Base-by-base conservation (phyloP, 2,113 vertebrate genomes). In the Cepphus grylle region DNA sequence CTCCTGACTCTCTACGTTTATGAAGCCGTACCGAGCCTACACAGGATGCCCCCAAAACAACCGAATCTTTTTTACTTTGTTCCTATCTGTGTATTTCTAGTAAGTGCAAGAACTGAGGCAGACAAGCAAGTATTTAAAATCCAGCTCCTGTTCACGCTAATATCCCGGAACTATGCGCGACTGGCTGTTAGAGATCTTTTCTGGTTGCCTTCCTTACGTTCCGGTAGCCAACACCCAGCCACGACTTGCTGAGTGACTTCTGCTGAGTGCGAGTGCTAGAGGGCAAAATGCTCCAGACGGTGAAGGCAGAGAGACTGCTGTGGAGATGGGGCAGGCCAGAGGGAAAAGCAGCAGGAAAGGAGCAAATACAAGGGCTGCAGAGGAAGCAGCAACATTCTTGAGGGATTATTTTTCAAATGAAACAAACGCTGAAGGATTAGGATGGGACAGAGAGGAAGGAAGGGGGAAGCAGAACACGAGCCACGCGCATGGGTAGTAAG, bases 401-500 rank as follows among this genome's bases (percentile, higher is more conserved):
- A 65, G 30, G 61, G 32, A 49, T 42, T 83, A 13, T 69, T 63
- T 93, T 89, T 59, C 52, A 71, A 70, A 67, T 71, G 65, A 71
- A 94, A 83, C 17, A 65, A 42, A 40, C n/a, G n/a, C 47, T 87
- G 69, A 63, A 84, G 72, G 58, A 61, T 59, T 73, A 80, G 32
- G 29, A 49, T 15, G 42, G 50, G 45, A 40, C 42, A 66, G 83
- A 95, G 69, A 55, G 7, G 56, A 77, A 86, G 58, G 63, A 91
- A 85, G 7, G 1, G 47, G 42, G 58, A 74, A 93, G 40, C 11
- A 71, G 81, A 81, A 49, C 6, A 63, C 79, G 56, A 72, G 11
- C 27, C 40, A 20, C 19, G 25, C 0, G 0, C 23, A 11, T 22
- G 6, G 30, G 43, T 34, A 70, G 32, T 45, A 50, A 86, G 55